Conservation (phyloP, 92 coral and sea anemone species). For the Hydrozoanthus gracilis region DNA sequence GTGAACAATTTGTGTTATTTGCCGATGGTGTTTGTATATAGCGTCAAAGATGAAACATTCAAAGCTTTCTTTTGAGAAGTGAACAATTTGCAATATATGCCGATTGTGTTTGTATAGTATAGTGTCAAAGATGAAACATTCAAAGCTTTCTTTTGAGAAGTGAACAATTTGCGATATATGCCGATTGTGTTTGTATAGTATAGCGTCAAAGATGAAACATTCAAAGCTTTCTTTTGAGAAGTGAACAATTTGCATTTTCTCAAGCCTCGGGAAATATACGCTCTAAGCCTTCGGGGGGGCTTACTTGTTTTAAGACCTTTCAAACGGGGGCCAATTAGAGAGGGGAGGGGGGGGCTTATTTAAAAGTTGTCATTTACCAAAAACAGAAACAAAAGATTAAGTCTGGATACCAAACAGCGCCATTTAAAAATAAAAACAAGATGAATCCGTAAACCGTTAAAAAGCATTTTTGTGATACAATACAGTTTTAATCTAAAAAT, state of each 20-base stretch:
- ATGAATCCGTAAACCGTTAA: too few species aligned
- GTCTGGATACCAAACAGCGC: too few species aligned
- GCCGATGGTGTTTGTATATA: not conserved
- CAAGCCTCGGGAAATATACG: too few species aligned
- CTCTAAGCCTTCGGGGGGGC: too few species aligned
- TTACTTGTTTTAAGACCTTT: too few species aligned
- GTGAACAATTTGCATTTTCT: not conserved
- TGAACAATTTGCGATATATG: not conserved
- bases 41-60: constrained; percentile 76
- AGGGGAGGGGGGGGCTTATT: too few species aligned
- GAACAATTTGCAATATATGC: not conserved
- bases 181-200: not conserved
- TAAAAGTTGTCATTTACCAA: too few species aligned
- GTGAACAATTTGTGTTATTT: not conserved
- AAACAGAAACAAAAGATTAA: too few species aligned
- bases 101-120: not conserved
- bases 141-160: constrained; percentile 72
- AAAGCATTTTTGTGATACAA: too few species aligned
- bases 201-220: constrained; percentile 72
- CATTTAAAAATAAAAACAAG: too few species aligned
- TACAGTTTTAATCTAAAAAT: too few species aligned
- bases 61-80: constrained; percentile 71
- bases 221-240: constrained; percentile 74
- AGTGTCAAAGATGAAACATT: constrained; percentile 76
- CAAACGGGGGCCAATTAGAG: too few species aligned